These are phyloP conservation scores for Hemitrygon akajei DNA, from an alignment of 2,797 vertebrate species.

Conservation along the genomic window DNA sequence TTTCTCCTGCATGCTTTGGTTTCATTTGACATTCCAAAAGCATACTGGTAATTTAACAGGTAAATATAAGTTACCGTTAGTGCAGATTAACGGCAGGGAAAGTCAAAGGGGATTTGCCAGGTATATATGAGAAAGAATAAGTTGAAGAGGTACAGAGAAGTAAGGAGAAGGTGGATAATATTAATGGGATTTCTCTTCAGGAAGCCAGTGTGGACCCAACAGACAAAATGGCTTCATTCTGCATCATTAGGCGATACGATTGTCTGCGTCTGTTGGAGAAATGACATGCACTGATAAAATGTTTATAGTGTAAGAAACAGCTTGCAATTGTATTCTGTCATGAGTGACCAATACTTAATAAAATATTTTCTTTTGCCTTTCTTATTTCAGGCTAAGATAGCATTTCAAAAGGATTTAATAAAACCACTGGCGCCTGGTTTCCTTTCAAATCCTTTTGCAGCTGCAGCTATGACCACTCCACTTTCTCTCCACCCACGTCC, in stretches of 20 bases:
- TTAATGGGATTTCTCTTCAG: too few relatives aligned
- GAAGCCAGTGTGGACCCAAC: too few relatives aligned
- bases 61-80: too few relatives aligned
- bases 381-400: constrained; percentile 68
- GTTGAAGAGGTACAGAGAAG: too few relatives aligned
- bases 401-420: constrained; percentile 77
- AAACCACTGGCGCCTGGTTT: constrained; percentile 78
- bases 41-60: too few relatives aligned
- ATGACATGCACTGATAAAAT: background rate
- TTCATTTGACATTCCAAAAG: too few relatives aligned
- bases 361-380: constrained; percentile 28
- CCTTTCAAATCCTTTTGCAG: constrained; percentile 70
- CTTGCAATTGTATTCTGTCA: background rate
- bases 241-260: background rate
- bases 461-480: constrained; percentile 62
- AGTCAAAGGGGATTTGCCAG: too few relatives aligned
- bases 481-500: constrained; percentile 71
- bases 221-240: too few relatives aligned
- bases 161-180: too few relatives aligned
- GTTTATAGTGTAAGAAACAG: background rate
- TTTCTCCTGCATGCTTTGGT: background rate
- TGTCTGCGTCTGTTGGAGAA: background rate
- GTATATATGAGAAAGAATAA: too few relatives aligned
- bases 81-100: too few relatives aligned
- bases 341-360: background rate